Base-by-base conservation (phyloP, 1,140 invertebrate genomes). In the Tetragnatha versicolor region DNA sequence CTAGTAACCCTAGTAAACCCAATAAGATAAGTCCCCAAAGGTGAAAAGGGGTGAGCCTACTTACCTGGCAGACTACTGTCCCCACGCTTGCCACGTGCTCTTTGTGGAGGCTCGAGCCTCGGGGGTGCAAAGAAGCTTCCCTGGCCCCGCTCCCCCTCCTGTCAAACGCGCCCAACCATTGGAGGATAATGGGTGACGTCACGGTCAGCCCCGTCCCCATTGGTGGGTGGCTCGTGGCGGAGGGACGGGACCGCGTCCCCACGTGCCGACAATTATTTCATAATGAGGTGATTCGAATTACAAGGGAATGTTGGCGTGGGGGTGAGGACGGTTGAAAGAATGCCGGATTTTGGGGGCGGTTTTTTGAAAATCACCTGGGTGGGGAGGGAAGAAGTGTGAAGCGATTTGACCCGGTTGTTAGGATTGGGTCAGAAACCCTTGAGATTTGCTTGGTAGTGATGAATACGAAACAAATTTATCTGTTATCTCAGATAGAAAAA, bases 251-350 rank as follows among this genome's bases (percentile, higher is more conserved):
- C 4, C 29, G 7, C 10, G 39, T 12, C 10, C 42, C 39, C 72
- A 75, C 72, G 72, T 75, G 72, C 29, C 39, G 31, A 27, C 72
- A 75, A 75, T 75, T 75, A 75, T 61, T 22, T 63, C 58, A 51
- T 63, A 75, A 75, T 75, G 72, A 75, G 72, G 25, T 20, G 69
- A 22, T 27, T 53, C 35, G 35, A 55, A 55, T 58, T 29, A 39
- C 68, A 55, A 47, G 35, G 7, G 35, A 27, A 5, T 29, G 29
- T 35, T 35, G 5, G 29, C 25, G 31, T 33, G 55, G 31, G 2
- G 29, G 35, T 31, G 29, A 10, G 6, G 25, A 1, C 27, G 12
- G 45, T 49, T n/a, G 22, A 49, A 14, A 49, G 20, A 2, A 17
- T 51, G 6, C 47, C 3, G 0, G n/a, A 22, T 22, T 58, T 55